A percentile compares a stretch with the other conserved stretches of the same genome.
Evolutionary conservation across 1,140 invertebrate genomes (phyloP).

Genomic region (Danaus plexippus): DNA sequence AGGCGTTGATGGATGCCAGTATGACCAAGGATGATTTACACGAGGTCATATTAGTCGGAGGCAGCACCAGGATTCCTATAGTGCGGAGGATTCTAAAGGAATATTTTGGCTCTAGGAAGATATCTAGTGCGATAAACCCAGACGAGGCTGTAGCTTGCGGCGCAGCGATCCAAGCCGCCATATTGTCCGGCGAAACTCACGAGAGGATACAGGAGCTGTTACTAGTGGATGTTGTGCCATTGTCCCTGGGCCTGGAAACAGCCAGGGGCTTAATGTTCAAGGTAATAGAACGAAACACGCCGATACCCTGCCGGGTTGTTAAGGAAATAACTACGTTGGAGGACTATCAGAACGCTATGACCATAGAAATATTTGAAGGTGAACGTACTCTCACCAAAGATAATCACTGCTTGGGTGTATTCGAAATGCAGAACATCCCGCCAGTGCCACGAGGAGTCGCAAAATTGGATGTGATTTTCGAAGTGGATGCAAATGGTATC

Average conservation of each 20-base stretch:
- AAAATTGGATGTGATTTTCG: constrained; percentile 49
- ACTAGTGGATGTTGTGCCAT: constrained; percentile 71
- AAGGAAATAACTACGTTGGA: constrained; percentile 53
- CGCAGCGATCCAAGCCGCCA: constrained; percentile 67
- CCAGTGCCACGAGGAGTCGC: constrained; percentile 44
- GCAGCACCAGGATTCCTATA: constrained; percentile 77
- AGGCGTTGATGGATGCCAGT: constrained; percentile 75
- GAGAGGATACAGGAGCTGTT: constrained; percentile 68
- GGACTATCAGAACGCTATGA: constrained; percentile 49
- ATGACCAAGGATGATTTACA: constrained; percentile 76
- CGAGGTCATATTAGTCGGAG: constrained; percentile 80
- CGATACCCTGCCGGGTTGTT: constrained; percentile 71
- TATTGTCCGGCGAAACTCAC: constrained; percentile 61
- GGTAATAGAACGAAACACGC: constrained; percentile 77
- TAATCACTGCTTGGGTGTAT: constrained; percentile 47
- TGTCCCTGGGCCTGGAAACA: constrained; percentile 75
- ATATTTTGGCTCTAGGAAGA: constrained; percentile 49
- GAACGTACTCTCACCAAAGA: constrained; percentile 46
- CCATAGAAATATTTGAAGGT: constrained; percentile 54
- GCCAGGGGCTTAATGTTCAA: constrained; percentile 76
- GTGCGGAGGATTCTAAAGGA: constrained; percentile 64
- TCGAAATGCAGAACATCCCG: constrained; percentile 43
- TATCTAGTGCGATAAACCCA: constrained; percentile 67
- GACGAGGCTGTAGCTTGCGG: constrained; percentile 70
- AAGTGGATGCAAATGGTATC: constrained; percentile 45